These are phyloP conservation scores for Hoplostethus atlanticus DNA, from an alignment of 2,797 vertebrate genomes.

Conservation along the genomic window DNA sequence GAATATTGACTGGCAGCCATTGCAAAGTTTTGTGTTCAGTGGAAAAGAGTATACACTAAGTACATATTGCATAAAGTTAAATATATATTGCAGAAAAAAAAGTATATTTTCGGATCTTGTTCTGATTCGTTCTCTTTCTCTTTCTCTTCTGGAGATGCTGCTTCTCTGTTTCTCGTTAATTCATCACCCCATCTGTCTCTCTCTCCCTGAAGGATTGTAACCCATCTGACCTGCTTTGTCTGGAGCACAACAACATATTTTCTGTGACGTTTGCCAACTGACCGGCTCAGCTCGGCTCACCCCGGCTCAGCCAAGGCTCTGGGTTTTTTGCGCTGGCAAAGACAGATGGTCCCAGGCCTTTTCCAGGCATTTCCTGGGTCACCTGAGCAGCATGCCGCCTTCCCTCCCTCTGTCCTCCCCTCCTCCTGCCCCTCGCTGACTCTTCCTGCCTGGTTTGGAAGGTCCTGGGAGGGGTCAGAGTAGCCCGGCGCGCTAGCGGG, in stretches of 20 bases:
- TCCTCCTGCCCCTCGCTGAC: slow-evolving; percentile 51
- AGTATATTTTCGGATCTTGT: slow-evolving; percentile 10
- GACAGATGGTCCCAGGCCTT: slow-evolving; percentile 76
- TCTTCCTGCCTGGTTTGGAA: slow-evolving; percentile 70
- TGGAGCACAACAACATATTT: slow-evolving; percentile 74
- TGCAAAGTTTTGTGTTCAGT: background rate
- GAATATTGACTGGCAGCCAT: background rate
- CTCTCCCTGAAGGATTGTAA: slow-evolving; percentile 48
- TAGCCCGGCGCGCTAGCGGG: slow-evolving; percentile 71
- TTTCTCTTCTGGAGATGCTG: slow-evolving; percentile 3
- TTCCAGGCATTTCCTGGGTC: slow-evolving; percentile 83
- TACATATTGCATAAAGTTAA: background rate
- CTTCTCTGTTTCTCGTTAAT: slow-evolving; percentile 39
- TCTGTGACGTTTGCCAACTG: slow-evolving; percentile 71
- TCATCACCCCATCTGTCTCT: slow-evolving; percentile 45
- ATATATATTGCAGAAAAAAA: background rate
- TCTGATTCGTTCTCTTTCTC: background rate
- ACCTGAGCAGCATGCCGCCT: slow-evolving; percentile 71
- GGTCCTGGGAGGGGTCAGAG: slow-evolving; percentile 85
- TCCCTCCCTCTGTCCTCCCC: slow-evolving; percentile 57
- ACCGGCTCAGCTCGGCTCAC: slow-evolving; percentile 67
- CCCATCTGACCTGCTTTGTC: slow-evolving; percentile 70
- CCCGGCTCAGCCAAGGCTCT: slow-evolving; percentile 50
- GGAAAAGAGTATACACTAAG: background rate
- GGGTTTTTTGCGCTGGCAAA: slow-evolving; percentile 62